These are phyloP conservation scores for Otis tarda DNA, from an alignment of 2,113 vertebrate species.

Conservation along the genomic window DNA sequence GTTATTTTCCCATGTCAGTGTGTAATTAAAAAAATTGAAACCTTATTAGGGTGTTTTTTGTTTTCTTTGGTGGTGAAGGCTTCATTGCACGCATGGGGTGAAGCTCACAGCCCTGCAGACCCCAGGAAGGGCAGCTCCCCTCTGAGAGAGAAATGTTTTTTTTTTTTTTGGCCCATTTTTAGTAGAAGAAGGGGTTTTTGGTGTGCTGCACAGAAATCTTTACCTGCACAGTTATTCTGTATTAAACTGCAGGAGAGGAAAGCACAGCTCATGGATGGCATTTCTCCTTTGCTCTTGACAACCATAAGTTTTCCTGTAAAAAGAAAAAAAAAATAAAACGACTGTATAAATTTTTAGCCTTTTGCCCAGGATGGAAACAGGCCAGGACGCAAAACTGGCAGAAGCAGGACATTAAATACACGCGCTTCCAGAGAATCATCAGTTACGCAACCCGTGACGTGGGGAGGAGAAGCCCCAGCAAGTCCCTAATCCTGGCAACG, in stretches of 20 bases:
- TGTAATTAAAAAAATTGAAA: neutral
- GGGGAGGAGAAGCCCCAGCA: neutral
- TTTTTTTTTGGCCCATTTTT: neutral
- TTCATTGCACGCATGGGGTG: fast-evolving
- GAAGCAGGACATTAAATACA: neutral
- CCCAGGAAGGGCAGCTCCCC: neutral
- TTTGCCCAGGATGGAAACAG: neutral
- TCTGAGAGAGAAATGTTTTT: neutral
- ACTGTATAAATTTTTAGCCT: fast-evolving
- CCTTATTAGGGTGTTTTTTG: neutral
- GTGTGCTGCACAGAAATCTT: neutral
- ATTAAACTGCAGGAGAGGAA: neutral
- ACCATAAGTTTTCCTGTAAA: neutral
- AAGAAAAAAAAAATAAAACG: neutral
- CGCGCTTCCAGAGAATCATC: fast-evolving
- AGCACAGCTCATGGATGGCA: fast-evolving
- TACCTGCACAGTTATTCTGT: neutral
- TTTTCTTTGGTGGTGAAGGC: neutral
- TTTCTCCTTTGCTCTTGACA: neutral
- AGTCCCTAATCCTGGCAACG: neutral
- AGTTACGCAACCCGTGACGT: fast-evolving
- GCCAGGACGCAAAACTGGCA: neutral
- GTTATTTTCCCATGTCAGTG: neutral
- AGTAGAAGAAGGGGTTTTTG: neutral
- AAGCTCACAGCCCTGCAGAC: neutral